phyloP scores from a whole-genome alignment of 2,888 invertebrate species.

The Stenchaetothrips biformis region DNA sequence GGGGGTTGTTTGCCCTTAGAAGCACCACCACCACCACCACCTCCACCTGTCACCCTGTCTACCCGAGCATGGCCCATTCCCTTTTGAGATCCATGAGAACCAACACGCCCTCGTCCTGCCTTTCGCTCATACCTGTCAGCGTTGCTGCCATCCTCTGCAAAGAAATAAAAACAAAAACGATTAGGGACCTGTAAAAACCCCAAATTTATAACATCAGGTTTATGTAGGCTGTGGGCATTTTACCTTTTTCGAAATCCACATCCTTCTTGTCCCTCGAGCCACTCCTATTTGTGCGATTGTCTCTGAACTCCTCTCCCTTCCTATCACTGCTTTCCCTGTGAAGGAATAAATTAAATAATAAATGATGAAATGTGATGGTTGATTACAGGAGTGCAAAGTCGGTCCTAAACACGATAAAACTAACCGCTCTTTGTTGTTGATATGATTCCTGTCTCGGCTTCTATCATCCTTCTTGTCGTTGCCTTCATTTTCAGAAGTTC shows the following conservation, averaged over 20 bases:
- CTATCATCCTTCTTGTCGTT: background rate
- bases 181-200: background rate
- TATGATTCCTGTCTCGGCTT: background rate
- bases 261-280: background rate
- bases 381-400: background rate
- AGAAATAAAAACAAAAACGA: background rate
- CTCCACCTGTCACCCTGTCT: background rate
- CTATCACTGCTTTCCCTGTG: too few species aligned
- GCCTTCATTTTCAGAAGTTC: background rate
- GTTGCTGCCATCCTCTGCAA: constrained; percentile 11
- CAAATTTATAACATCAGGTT: background rate
- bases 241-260: background rate
- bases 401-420: background rate
- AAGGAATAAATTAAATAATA: background rate
- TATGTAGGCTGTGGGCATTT: background rate
- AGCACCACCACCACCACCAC: background rate
- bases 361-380: background rate
- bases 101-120: background rate
- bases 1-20: background rate
- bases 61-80: constrained; percentile 6
- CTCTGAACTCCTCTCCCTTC: background rate
- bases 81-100: background rate
- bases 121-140: background rate
- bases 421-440: background rate
- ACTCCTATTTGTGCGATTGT: background rate